Base-by-base conservation (phyloP, 2,888 invertebrate species). In the Drosophila koepferae region DNA sequence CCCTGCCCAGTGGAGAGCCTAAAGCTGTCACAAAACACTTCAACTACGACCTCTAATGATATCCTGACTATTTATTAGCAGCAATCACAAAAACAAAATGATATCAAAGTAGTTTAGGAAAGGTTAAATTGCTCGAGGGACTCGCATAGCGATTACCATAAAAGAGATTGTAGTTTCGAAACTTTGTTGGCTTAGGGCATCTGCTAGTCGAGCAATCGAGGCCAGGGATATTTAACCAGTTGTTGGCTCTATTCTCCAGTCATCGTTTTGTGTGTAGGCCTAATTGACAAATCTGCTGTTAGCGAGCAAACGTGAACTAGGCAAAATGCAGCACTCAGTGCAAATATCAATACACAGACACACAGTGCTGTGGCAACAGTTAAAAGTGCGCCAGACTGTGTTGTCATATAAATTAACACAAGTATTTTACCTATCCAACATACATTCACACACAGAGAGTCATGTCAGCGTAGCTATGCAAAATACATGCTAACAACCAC, bases 401-500 rank as follows among this genome's bases (percentile, higher is more conserved):
- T 68, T 68, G 71, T 71, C 72, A 84, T 82, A 84, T 72, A 89
- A 86, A 87, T 82, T 74, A 89, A 82, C 89, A 77, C 77, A 82
- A 77, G 80, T 80, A 87, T 86, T 87, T 85, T 67, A 80, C 77
- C 87, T 67, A 70, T 67, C 61, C 63, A 38, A 6, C 40, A n/a
- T n/a, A n/a, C n/a, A n/a, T n/a, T n/a, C n/a, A n/a, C 63, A 63
- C 31, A 41, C 61, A 31, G 41, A 28, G 34, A 56, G 10, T 51
- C 68, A 59, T 34, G 16, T 51, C 34, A 63, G 48, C 43, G 5
- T 38, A 5, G 38, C 71, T 62, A 71, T 77, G 74, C 69, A 74
- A 75, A 81, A 80, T 89, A 72, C 75, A 89, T 74, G 80, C 87
- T 75, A 87, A 87, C 87, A 89, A 85, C 80, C 85, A 85, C 87